Conservation (phyloP, 2,888 invertebrate genomes). For the Sesia bembeciformis region DNA sequence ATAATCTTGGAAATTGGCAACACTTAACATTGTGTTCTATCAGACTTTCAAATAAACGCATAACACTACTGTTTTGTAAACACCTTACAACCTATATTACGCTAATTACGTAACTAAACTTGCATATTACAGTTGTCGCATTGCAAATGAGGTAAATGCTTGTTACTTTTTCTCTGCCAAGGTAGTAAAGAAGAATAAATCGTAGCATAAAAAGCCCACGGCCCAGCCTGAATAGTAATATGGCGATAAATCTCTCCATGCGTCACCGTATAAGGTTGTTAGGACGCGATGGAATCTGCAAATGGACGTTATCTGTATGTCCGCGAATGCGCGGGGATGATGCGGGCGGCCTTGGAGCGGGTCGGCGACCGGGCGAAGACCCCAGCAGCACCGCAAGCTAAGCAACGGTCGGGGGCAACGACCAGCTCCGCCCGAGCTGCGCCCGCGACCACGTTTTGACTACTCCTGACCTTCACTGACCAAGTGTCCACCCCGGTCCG, state of each 20-base stretch:
- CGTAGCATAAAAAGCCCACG: too few relatives aligned
- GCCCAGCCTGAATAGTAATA: background rate
- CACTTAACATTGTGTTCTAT: too few relatives aligned
- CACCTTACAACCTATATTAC: too few relatives aligned
- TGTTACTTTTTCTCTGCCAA: too few relatives aligned
- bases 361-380: conserved; percentile 73
- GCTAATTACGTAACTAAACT: too few relatives aligned
- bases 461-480: conserved; percentile 38
- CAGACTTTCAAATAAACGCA: too few relatives aligned
- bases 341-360: conserved; percentile 69
- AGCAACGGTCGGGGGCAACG: conserved; percentile 73
- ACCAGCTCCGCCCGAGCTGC: conserved; percentile 49
- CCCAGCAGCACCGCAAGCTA: conserved; percentile 63
- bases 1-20: too few relatives aligned
- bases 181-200: too few relatives aligned
- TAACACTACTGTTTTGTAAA: too few relatives aligned
- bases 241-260: background rate
- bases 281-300: conserved; percentile 37
- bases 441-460: conserved; percentile 40
- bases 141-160: too few relatives aligned
- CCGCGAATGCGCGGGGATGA: conserved; percentile 59
- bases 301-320: conserved; percentile 47
- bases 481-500: conserved; percentile 17
- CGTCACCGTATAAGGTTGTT: conserved; percentile 14
- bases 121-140: too few relatives aligned